Evolutionary conservation across 2,888 invertebrate species (phyloP), one percentile per base, ranked within the genome.

Genomic region (Eilema depressum): DNA sequence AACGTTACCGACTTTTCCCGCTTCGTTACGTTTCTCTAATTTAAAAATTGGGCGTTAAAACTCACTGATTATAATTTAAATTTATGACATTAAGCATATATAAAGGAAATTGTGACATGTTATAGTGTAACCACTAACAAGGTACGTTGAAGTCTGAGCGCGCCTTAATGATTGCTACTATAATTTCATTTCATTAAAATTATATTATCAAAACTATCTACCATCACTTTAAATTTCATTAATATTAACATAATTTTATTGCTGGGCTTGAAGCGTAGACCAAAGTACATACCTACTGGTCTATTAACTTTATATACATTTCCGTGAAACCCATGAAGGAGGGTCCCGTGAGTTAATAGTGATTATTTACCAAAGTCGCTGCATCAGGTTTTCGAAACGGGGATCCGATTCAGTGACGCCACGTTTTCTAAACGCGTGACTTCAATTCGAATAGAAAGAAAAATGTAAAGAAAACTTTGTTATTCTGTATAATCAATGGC

Each of bases 1-100:
- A 89, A 90, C 83, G 86, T 86, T 69, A 74, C 70, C 57, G 67
- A 74, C 83, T 88, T 89, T 90, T 89, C 88, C 86, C 88, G 89
- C 88, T 89, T 89, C 90, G 89, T 91, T 91, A 88, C 88, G 88
- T 91, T 90, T 90, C 91, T 92, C 88, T 89, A 92, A 92, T 93
- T 93, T 92, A 89, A 90, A 91, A 93, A 92, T 92, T 92, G 92
- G 92, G 92, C 92, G 91, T 93, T 91, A 91, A 92, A 92, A 92
- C 89, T 91, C 87, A 91, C 92, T 91, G 92, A 92, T 92, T 93
- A 92, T 91, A 91, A 92, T 92, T 92, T 90, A 87, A 92, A 93
- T 93, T 92, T 92, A 93, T 89, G 91, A 89, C 88, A 89, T 88
- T 90, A 90, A 91, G 89, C 87, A 88, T 91, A 88, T 87, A 89